Evolutionary conservation across 2,888 invertebrate genomes (phyloP), one percentile per base, ranked within the genome.

Genomic region (Leucania comma): DNA sequence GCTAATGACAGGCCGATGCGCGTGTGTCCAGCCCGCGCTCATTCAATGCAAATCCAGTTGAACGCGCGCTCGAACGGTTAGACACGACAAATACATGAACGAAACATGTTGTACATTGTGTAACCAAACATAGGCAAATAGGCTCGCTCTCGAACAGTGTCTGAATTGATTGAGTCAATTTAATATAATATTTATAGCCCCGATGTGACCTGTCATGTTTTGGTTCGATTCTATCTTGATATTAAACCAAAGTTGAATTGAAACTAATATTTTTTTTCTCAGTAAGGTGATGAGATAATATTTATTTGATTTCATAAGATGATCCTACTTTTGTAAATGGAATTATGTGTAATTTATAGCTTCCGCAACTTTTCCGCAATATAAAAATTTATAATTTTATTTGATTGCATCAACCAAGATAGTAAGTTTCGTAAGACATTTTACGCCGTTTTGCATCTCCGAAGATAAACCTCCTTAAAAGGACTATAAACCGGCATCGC

Each of bases 31-130:
- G 94, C 93, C 92, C 93, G 92, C 88, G 89, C 85, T 91, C 94
- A 95, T 95, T 95, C 95, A 95, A 95, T 95, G 95, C 95, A 93
- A 95, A 95, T 95, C 87, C 82, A 80, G 80, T 77, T 72, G 79
- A 72, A 75, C 63, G 77, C 75, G 86, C 84, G 82, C 85, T 90
- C 80, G 87, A 90, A 91, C 83, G 80, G 86, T 86, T 93, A 94
- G 94, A 94, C 89, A 91, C 84, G 93, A 87, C 91, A 87, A 79
- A 83, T 85, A 81, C 78, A 83, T 50, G 78, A 72, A 82, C 62
- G 72, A 60, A 77, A 75, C 77, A 59, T 86, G 85, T 86, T 42
- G 74, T 58, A 83, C 63, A 76, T 85, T 86, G 76, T 79, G 78
- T 71, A 81, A 84, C 72, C 70, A 62, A 75, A 73, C 66, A 74